Base-by-base conservation (phyloP, 2,113 vertebrate species). In the Malurus cyaneus region DNA sequence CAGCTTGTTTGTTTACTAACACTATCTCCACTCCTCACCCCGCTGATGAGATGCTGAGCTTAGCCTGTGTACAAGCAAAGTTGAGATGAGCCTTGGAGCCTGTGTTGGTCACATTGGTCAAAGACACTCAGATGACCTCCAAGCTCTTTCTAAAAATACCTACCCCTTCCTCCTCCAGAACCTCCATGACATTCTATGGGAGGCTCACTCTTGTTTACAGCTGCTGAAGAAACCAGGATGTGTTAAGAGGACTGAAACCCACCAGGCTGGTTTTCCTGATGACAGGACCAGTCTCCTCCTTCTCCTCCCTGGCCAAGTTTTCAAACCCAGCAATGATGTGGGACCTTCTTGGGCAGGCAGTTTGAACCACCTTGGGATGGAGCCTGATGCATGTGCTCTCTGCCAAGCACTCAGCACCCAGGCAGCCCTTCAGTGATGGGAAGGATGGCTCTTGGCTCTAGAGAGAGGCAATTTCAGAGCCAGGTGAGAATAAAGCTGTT, bases 1-100 rank as follows among this genome's bases (percentile, higher is more conserved):
- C 57, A 79, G 47, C 67, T 64, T 86, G 87, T 96, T 95, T 95
- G 65, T 80, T 94, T 94, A 62, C 80, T 62, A 57, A 54, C 42
- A 34, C 60, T 80, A 88, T 71, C 89, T 80, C 41, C 23, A 20
- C 32, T 88, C 49, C 85, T 57, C 77, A 29, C 32, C 42, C 31
- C 52, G 52, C 70, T 85, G 85, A 78, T 62, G 57, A 80, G n/a
- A 80, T n/a, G 67, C 56, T 2, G 31, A 44, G 36, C 36, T 89
- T 53, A 56, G 61, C 53, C 19, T 80, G 54, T 78, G 39, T 65
- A 44, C 56, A 56, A 53, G 47, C 62, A 59, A 50, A 67, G 67
- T 1, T 66, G 31, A 83, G 56, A 56, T 23, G 47, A 88, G 61
- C 71, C 47, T 84, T 56, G 50, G n/a, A 82, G 64, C 28, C 53